Conservation (phyloP, 2,113 vertebrate species). For the Stigmatopora argus region DNA sequence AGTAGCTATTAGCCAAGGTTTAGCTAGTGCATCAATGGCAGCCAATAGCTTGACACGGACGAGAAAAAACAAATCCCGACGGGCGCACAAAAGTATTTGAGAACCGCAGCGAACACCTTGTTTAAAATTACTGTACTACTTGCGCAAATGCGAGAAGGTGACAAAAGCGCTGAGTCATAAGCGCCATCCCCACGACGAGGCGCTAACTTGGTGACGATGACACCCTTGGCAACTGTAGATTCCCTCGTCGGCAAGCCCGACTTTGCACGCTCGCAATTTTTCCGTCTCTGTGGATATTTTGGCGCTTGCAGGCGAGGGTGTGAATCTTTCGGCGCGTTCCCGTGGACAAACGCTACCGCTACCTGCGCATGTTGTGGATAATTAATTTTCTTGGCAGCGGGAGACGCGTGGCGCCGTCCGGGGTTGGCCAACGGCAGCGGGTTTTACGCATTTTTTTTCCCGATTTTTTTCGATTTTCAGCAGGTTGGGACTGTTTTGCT, state of each 20-base stretch:
- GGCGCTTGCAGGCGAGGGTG: conserved; percentile 8
- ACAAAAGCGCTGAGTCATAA: conserved; percentile 48
- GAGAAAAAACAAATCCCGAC: too few relatives aligned
- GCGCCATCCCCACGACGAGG: conserved; percentile 48
- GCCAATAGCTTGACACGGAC: too few relatives aligned
- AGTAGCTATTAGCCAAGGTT: too few relatives aligned
- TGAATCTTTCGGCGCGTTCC: conserved; percentile 9
- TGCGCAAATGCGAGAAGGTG: neutral
- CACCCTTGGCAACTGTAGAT: conserved; percentile 42
- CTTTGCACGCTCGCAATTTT: neutral
- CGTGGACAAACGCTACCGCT: conserved; percentile 1
- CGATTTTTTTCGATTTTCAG: conserved; percentile 14
- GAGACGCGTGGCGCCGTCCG: too few relatives aligned
- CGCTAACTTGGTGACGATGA: conserved; percentile 55
- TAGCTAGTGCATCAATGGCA: too few relatives aligned
- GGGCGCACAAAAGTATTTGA: too few relatives aligned
- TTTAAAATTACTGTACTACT: conserved; percentile 16
- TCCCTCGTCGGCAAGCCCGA: conserved; percentile 39
- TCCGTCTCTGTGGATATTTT: neutral
- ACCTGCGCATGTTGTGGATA: conserved; percentile 5
- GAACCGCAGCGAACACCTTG: neutral
- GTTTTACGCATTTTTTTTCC: conserved; percentile 2
- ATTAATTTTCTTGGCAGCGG: conserved; percentile 40
- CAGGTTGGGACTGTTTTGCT: conserved; percentile 13
- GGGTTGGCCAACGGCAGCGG: conserved; percentile 3